Base-by-base conservation (phyloP, 2,888 invertebrate genomes). In the Linnaemya vulpina region DNA sequence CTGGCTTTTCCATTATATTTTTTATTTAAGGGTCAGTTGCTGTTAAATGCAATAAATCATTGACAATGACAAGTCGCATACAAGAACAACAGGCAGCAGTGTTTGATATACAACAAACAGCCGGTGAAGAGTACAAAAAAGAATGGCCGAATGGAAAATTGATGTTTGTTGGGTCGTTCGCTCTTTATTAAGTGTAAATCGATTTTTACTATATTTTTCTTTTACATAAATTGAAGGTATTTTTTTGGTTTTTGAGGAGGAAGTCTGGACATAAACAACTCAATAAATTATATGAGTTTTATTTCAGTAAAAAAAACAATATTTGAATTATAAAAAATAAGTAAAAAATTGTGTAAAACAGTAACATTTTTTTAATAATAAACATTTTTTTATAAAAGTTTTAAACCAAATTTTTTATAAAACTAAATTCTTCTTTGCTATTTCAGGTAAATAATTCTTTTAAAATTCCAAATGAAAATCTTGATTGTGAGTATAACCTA, bases 1-100 rank as follows among this genome's bases (percentile, higher is more conserved):
- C n/a, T 53, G 10, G 25, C 13, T 67, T 71, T 63, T 58, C n/a
- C 22, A 11, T 40, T 70, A 46, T 51, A 20, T 30, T 51, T 51
- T 73, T 68, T 53, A 25, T 71, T 67, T 38, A 46, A 62, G 84
- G 84, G 85, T 78, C 85, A 85, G 65, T 75, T 82, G 55, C 78
- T 85, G 85, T 79, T 85, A 85, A 70, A 85, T 71, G 78, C 75
- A 85, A 85, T 85, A 85, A 85, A 85, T 85, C 85, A 85, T 85
- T 75, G 85, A 67, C 85, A 82, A 78, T 85, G 85, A 82, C 85
- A 85, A 67, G 70, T 46, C 25, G 20, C 74, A 38, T 49, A 81
- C 70, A 49, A 63, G 60, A 63, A 75, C 63, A 82, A 46, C 22
- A 65, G 62, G 51, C 71, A 71, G 58, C 74, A 60, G 82, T 78